A percentile compares a stretch with the other conserved stretches of the same genome.
phyloP scores from a whole-genome alignment of 2,113 vertebrate genomes.

The Chloropsis cyanopogon region DNA sequence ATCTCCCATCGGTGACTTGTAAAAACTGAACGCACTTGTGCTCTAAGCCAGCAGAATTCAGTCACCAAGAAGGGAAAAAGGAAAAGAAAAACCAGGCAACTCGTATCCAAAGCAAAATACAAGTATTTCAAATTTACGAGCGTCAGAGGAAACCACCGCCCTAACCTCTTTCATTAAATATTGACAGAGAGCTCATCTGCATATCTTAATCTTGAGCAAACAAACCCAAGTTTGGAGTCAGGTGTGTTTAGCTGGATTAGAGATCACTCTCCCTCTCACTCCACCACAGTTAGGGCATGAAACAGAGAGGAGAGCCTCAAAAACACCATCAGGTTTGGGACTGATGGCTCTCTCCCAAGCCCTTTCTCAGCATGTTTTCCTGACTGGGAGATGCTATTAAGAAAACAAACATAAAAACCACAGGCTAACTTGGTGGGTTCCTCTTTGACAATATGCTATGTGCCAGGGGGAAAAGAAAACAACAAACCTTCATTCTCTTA shows the following conservation, averaged over 20 bases:
- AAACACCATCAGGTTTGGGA: not conserved
- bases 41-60: constrained; percentile 7
- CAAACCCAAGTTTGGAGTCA: not conserved
- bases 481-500: not conserved
- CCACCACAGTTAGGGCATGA: not conserved
- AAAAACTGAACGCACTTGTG: not conserved
- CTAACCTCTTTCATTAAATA: constrained; percentile 49
- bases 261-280: not conserved
- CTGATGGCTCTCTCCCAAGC: not conserved
- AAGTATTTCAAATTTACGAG: not conserved
- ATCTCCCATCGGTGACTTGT: not conserved
- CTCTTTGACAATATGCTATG: not conserved
- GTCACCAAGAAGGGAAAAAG: not conserved
- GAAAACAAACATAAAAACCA: not conserved
- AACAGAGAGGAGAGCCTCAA: not conserved
- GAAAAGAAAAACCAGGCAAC: not conserved
- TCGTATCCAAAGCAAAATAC: not conserved
- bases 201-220: not conserved
- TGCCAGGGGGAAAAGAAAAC: not conserved
- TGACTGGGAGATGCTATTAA: not conserved
- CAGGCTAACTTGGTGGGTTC: not conserved
- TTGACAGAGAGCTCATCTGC: constrained; percentile 36
- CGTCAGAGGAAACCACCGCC: constrained; percentile 23
- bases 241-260: not conserved
- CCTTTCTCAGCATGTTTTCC: not conserved